Percentiles rank a stretch among this genome's conserved stretches.
Evolutionary conservation across 2,113 vertebrate species (phyloP).

Genomic region (Heloderma charlesbogerti): DNA sequence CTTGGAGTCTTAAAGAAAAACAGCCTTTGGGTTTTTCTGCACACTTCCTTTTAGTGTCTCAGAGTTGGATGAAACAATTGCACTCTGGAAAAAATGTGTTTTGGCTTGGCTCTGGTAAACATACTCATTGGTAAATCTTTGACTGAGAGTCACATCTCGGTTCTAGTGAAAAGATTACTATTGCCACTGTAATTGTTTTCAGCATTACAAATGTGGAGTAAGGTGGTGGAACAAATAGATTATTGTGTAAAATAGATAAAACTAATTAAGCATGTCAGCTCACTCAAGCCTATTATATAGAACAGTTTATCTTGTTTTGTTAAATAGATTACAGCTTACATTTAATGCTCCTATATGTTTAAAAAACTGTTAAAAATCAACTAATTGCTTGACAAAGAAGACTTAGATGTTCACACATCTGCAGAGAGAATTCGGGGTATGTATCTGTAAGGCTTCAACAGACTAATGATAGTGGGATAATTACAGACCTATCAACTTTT

Average conservation of each 20-base stretch:
- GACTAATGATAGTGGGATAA: constrained; percentile 44
- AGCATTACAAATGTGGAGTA: constrained; percentile 49
- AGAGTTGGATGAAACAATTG: neutral
- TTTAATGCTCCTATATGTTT: constrained; percentile 48
- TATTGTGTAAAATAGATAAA: constrained; percentile 60
- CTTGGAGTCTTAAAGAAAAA: neutral
- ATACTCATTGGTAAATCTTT: constrained; percentile 42
- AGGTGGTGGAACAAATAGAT: constrained; percentile 56
- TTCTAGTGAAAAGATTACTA: constrained; percentile 54
- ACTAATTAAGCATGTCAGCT: constrained; percentile 56
- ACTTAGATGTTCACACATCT: constrained; percentile 48
- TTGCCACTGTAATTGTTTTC: constrained; percentile 42
- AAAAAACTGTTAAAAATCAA: constrained; percentile 45
- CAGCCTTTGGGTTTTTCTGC: neutral
- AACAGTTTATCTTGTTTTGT: constrained; percentile 57
- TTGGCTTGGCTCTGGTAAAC: constrained; percentile 11
- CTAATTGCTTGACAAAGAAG: constrained; percentile 43
- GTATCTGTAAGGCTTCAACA: constrained; percentile 40
- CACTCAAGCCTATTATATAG: constrained; percentile 53
- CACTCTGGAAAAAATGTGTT: neutral
- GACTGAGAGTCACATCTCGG: neutral
- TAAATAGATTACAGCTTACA: constrained; percentile 53
- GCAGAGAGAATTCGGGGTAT: constrained; percentile 43
- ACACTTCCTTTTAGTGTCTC: neutral
- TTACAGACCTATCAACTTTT: constrained; percentile 38